Evolutionary conservation across 2,888 invertebrate genomes (phyloP), one percentile per base, ranked within the genome.

Genomic region (Kuschelorhynchus macadamiae): DNA sequence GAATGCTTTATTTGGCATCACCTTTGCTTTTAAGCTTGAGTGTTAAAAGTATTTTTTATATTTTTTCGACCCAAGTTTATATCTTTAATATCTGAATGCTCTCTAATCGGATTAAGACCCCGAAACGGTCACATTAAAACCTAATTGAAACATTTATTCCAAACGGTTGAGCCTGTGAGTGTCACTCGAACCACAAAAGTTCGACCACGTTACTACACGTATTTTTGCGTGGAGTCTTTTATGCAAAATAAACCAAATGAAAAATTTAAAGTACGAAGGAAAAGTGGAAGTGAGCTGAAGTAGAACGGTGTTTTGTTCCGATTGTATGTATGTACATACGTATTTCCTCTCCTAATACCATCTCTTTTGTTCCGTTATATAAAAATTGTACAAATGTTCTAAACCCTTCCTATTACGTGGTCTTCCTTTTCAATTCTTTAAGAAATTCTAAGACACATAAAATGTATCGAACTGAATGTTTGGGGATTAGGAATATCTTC

Each of bases 161-260:
- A 61, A 75, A 65, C 72, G 76, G 76, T 74, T 77, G 76, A 75
- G 70, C 73, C 62, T 63, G 66, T 70, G 72, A 77, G 77, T 76
- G 76, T 74, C 75, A 74, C 68, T 75, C 72, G 71, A 65, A 63
- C 57, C 61, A 60, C 65, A 67, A 61, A 52, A 53, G 60, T 55
- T 44, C 39, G n/a, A 62, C 33, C 36, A 53, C 18, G 16, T 32
- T 32, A 36, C 20, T 39, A 39, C 44, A 55, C 49, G 47, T 55
- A 63, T 55, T 63, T 56, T 63, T 63, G 63, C 53, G 55, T 55
- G n/a, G 9, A 4, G 3, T 33, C 39, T 17, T 49, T 47, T 63
- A 56, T 55, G 47, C 25, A 25, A 36, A 25, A n/a, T 41, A 56
- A 49, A 46, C 47, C 47, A 39, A 41, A 49, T 47, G 71, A 71